phyloP scores from a whole-genome alignment of 2,888 invertebrate species.

The Drosophila lacicola region DNA sequence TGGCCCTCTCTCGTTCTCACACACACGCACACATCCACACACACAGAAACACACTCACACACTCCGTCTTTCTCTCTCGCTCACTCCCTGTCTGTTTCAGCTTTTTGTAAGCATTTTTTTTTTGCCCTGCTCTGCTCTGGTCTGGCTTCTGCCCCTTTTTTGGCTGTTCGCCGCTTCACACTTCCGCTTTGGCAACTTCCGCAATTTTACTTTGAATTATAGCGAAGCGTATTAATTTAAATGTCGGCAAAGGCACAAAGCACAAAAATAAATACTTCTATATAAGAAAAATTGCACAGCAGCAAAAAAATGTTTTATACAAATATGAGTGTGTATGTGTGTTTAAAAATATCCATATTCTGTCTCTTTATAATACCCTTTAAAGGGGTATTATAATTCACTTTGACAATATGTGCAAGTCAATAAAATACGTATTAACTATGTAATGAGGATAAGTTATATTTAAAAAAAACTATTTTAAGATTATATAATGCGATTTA shows the following conservation, averaged over 20 bases:
- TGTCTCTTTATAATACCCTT: conserved; percentile 15
- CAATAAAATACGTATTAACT: background rate
- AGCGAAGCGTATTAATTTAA: conserved; percentile 80
- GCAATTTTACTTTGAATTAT: conserved; percentile 81
- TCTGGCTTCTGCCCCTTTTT: conserved; percentile 34
- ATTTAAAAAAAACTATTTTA: too few species aligned
- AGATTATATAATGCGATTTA: too few species aligned
- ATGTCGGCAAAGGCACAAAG: conserved; percentile 73
- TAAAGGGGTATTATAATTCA: conserved; percentile 1
- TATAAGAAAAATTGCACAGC: conserved; percentile 34
- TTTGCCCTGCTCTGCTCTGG: conserved; percentile 17
- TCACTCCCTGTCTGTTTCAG: conserved; percentile 4
- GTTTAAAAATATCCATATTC: conserved; percentile 21
- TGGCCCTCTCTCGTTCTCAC: conserved; percentile 19
- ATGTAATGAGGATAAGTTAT: too few species aligned
- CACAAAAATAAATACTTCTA: conserved; percentile 64
- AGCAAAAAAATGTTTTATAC: conserved; percentile 25
- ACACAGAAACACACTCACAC: background rate
- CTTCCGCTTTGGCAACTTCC: conserved; percentile 80
- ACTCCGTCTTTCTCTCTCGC: conserved; percentile 6
- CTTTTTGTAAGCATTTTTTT: conserved; percentile 30
- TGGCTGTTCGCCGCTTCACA: conserved; percentile 71
- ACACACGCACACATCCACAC: too few species aligned
- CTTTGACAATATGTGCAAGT: conserved; percentile 2
- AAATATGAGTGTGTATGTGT: conserved; percentile 2